phyloP scores from a whole-genome alignment of 2,888 invertebrate species.

The Eupithecia tripunctaria region DNA sequence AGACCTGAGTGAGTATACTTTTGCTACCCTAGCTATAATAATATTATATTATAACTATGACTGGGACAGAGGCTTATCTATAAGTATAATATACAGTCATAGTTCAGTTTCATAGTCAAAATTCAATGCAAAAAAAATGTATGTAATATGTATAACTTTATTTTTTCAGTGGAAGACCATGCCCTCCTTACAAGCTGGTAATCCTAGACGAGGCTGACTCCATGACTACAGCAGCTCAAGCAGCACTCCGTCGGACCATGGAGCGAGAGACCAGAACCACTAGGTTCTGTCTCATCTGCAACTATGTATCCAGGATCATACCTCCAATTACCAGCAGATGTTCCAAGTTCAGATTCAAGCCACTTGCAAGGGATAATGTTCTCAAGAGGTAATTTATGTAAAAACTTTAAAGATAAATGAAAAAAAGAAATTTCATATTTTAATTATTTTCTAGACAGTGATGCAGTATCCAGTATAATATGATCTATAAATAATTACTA shows the following conservation, averaged over 20 bases:
- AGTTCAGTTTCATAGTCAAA: neutral
- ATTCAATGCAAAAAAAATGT: neutral
- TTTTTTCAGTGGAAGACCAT: conserved; percentile 88
- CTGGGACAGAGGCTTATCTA: too few relatives aligned
- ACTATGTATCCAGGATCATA: conserved; percentile 99
- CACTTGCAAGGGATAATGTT: conserved; percentile 89
- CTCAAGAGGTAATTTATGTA: conserved; percentile 76
- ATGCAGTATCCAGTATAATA: neutral
- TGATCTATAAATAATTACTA: neutral
- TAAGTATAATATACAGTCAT: too few relatives aligned
- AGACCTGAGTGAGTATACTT: conserved; percentile 87
- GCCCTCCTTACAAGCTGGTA: conserved; percentile 97
- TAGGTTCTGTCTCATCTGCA: conserved; percentile 98
- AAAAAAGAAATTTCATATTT: neutral
- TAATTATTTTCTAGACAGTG: neutral
- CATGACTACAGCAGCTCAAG: conserved; percentile 98
- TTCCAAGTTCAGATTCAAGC: conserved; percentile 98
- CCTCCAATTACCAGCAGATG: conserved; percentile 99
- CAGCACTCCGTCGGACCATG: conserved; percentile 98
- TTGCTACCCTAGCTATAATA: neutral
- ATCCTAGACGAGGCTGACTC: conserved; percentile 99
- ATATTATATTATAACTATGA: too few relatives aligned
- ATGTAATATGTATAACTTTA: neutral
- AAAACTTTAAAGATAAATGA: neutral
- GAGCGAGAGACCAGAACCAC: conserved; percentile 97